Base-by-base conservation (phyloP, 1,140 invertebrate species). In the Cydia amplana region DNA sequence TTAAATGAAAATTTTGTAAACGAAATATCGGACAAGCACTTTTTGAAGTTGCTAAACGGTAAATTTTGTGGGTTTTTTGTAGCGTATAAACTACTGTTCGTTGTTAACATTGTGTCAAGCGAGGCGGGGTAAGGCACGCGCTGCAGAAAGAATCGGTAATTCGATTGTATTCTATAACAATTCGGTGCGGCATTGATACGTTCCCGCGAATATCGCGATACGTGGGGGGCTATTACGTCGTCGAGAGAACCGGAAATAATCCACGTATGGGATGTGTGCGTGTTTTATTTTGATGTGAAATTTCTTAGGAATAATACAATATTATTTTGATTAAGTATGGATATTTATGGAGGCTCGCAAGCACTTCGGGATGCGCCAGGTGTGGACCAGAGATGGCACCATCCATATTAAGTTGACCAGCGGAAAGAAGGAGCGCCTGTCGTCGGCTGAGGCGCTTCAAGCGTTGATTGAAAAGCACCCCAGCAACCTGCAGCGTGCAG, bases 141-240 rank as follows among this genome's bases (percentile, higher is more conserved):
- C 25, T 46, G 9, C 65, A 70, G 75, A 83, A 86, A 84, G 83
- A 87, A 82, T 87, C 83, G 78, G 84, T 91, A 91, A 90, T 89
- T 89, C 85, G 83, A 89, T 89, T 90, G 86, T 89, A 76, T 85
- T 87, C 82, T 79, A 82, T 86, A 88, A 87, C 87, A 89, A 89
- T 87, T 86, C 79, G 74, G 67, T 32, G 79, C 75, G 81, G 80
- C 82, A 85, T 82, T 79, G 79, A 85, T 81, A 79, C 80, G 85
- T 88, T 91, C 65, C 65, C 65, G 65, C 65, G 65, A 70, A 70
- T 36, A 70, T 70, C 65, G 64, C 16, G 36, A 70, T 36, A 70
- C 65, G 65, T 70, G 65, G n/a, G 65, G 65, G 65, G 65, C 65
- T 70, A 36, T 70, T 70, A 70, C 65, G 28, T n/a, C 65, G 65